Conservation (phyloP, 1,140 invertebrate species). For the Hylaeus anthracinus region DNA sequence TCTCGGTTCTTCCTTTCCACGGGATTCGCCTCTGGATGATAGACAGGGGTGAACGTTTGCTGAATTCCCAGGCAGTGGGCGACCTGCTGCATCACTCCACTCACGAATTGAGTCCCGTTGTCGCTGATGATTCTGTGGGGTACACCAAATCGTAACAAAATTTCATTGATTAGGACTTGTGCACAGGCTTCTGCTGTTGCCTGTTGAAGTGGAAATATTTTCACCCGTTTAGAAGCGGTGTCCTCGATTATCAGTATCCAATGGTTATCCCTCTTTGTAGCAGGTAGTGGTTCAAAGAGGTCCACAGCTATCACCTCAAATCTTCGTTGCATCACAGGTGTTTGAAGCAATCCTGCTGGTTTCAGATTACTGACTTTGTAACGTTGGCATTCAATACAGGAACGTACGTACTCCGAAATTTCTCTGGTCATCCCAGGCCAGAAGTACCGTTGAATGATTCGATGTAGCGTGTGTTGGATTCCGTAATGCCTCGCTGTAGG, state of each 20-base stretch:
- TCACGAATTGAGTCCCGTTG: neutral
- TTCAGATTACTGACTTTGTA: neutral
- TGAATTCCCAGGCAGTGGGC: too few relatives aligned
- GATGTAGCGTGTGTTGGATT: neutral
- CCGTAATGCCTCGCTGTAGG: neutral
- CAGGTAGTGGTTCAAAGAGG: neutral
- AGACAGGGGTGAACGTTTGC: too few relatives aligned
- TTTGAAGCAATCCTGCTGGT: neutral
- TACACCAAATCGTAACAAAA: neutral
- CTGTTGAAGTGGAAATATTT: neutral
- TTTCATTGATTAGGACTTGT: neutral
- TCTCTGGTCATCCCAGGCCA: neutral
- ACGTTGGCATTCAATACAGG: neutral
- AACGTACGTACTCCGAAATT: neutral
- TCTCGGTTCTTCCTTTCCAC: neutral
- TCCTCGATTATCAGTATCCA: neutral
- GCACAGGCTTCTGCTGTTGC: neutral
- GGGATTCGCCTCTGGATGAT: neutral
- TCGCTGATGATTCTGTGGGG: neutral
- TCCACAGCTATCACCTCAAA: neutral
- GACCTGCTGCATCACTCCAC: too few relatives aligned
- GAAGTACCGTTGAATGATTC: neutral
- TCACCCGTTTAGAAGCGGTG: neutral
- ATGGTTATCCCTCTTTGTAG: fast-evolving
- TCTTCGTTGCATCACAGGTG: neutral